These are phyloP conservation scores for Sylvia atricapilla DNA, from an alignment of 2,113 vertebrate species.

Conservation along the genomic window DNA sequence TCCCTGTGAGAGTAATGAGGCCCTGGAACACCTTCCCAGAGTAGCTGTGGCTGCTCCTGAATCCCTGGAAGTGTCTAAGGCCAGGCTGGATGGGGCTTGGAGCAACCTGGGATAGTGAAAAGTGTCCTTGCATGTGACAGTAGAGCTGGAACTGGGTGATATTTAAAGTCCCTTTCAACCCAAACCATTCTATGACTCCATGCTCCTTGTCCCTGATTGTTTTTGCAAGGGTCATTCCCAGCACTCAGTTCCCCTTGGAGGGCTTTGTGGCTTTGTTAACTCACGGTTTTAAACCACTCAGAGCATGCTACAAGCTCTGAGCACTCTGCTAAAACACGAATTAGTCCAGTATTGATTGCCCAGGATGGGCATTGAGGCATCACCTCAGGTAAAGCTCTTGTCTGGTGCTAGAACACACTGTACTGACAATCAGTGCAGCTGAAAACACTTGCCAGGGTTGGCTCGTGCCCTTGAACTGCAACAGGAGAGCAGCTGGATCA, in stretches of 20 bases:
- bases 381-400: background rate
- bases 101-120: rapidly evolving
- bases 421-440: background rate
- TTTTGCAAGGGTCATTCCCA: background rate
- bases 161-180: background rate
- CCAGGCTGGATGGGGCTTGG: background rate
- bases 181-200: background rate
- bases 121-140: too few species aligned
- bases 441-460: background rate
- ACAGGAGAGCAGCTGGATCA: background rate
- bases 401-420: background rate
- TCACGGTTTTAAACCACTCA: background rate
- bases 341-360: background rate
- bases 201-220: background rate
- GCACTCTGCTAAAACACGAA: background rate
- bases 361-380: background rate
- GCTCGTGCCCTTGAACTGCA: background rate
- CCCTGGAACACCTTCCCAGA: background rate
- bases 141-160: rapidly evolving
- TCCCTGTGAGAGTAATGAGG: rapidly evolving
- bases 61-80: background rate
- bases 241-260: background rate
- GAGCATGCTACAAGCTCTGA: background rate
- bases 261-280: background rate
- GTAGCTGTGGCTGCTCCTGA: background rate